These are phyloP conservation scores for Abscondita cerata DNA, from an alignment of 2,888 invertebrate species.

Conservation along the genomic window DNA sequence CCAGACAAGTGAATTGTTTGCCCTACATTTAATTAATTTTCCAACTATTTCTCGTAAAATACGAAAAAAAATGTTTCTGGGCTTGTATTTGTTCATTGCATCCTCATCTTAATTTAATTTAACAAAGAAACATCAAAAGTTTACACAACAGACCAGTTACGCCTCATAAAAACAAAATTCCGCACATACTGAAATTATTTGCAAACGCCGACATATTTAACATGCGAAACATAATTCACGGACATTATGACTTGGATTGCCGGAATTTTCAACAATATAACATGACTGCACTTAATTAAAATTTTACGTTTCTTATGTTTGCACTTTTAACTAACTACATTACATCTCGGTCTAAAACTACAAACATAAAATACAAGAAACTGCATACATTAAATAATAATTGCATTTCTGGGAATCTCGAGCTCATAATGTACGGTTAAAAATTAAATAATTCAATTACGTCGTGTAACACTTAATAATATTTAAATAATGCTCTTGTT, in stretches of 20 bases:
- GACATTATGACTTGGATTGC: conserved; percentile 6
- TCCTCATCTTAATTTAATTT: not conserved
- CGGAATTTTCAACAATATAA: conserved; percentile 8
- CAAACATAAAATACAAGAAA: not conserved
- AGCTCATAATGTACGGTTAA: too few relatives aligned
- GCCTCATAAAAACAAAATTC: conserved; percentile 9
- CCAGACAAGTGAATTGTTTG: conserved; percentile 12
- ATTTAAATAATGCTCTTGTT: too few relatives aligned
- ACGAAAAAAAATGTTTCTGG: not conserved
- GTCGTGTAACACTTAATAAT: not conserved
- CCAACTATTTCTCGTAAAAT: not conserved
- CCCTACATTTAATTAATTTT: conserved; percentile 10
- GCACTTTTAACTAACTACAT: not conserved
- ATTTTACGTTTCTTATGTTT: conserved; percentile 3
- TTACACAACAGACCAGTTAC: conserved; percentile 8
- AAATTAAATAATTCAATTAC: not conserved
- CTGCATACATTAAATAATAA: not conserved
- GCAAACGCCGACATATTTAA: conserved; percentile 4
- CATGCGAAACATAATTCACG: conserved; percentile 1
- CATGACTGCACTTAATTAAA: conserved; percentile 6
- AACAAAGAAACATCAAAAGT: not conserved
- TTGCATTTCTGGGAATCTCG: too few relatives aligned
- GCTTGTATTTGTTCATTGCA: not conserved
- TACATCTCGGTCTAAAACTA: not conserved
- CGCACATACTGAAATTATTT: conserved; percentile 8